Percentiles rank a stretch among this genome's conserved stretches.
These are phyloP conservation scores for Uloborus plumipes DNA, from an alignment of 2,888 invertebrate species.

Conservation along the genomic window DNA sequence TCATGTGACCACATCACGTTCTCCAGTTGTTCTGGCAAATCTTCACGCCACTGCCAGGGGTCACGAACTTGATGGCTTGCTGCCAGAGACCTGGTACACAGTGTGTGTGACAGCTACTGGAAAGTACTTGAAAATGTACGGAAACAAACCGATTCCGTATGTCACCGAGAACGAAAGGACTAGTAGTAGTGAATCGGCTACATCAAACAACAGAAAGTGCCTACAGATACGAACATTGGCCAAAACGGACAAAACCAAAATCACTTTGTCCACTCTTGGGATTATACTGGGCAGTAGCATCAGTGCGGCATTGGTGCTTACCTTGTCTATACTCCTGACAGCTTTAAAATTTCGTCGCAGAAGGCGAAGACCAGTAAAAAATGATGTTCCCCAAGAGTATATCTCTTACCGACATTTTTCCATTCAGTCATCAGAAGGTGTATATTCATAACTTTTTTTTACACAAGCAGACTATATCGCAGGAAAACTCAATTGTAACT, in stretches of 20 bases:
- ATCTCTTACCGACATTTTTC: conserved; percentile 69
- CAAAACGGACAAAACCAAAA: conserved; percentile 64
- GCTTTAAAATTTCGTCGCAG: conserved; percentile 66
- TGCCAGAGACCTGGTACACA: conserved; percentile 84
- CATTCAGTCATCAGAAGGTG: conserved; percentile 67
- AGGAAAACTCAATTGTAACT: too few relatives aligned
- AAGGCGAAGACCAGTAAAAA: conserved; percentile 64
- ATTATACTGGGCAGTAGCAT: conserved; percentile 88
- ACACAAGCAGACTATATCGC: too few relatives aligned
- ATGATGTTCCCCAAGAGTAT: conserved; percentile 68
- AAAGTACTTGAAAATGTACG: conserved; percentile 75
- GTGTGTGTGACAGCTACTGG: conserved; percentile 91
- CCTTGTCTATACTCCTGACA: conserved; percentile 78
- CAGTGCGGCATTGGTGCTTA: conserved; percentile 87
- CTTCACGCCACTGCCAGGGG: conserved; percentile 74
- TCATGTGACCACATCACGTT: conserved; percentile 72
- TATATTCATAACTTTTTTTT: conserved; percentile 64
- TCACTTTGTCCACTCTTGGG: conserved; percentile 78
- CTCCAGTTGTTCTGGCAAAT: conserved; percentile 60
- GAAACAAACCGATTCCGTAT: conserved; percentile 67
- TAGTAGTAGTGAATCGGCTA: conserved; percentile 45
- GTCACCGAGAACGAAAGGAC: conserved; percentile 65
- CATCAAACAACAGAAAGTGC: conserved; percentile 66
- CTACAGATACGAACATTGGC: conserved; percentile 67
- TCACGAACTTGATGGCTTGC: conserved; percentile 81